Evolutionary conservation across 35 echinoderm and acorn worm genomes (phyloP).

Genomic region (Stichopus chloronotus): DNA sequence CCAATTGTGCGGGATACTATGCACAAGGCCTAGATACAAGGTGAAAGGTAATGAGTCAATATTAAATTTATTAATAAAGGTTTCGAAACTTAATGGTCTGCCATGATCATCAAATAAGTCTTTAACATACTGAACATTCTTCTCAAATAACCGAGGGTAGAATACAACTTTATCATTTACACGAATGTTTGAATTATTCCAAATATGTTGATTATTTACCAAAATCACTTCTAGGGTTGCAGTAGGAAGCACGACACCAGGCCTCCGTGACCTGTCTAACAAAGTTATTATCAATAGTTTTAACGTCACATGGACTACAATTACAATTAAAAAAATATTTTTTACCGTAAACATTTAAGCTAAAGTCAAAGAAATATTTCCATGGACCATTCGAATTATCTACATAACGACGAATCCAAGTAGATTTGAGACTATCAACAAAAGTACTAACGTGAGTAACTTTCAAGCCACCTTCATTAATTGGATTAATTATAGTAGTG

Average conservation of each 20-base stretch:
- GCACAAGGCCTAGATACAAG: neutral
- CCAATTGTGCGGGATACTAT: slow-evolving; percentile 39
- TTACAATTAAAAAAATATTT: slow-evolving; percentile 48
- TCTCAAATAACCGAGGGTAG: neutral
- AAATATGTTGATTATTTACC: slow-evolving; percentile 25
- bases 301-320: slow-evolving; percentile 27
- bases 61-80: slow-evolving; percentile 12
- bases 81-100: slow-evolving; percentile 26
- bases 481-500: slow-evolving; percentile 16
- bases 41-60: slow-evolving; percentile 39
- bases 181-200: slow-evolving; percentile 43
- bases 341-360: neutral
- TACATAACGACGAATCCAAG: neutral
- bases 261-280: slow-evolving; percentile 41
- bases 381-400: slow-evolving; percentile 23
- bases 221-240: neutral
- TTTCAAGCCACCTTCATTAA: slow-evolving; percentile 5
- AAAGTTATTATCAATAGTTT: slow-evolving; percentile 30
- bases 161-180: slow-evolving; percentile 24
- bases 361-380: slow-evolving; percentile 19
- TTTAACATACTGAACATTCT: slow-evolving; percentile 41
- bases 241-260: slow-evolving; percentile 28
- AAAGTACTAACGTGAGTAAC: slow-evolving; percentile 26
- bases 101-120: slow-evolving; percentile 35
- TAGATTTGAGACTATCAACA: slow-evolving; percentile 21